Evolutionary conservation across 2,797 vertebrate genomes (phyloP), one percentile per base, ranked within the genome.

Genomic region (Enoplosus armatus): DNA sequence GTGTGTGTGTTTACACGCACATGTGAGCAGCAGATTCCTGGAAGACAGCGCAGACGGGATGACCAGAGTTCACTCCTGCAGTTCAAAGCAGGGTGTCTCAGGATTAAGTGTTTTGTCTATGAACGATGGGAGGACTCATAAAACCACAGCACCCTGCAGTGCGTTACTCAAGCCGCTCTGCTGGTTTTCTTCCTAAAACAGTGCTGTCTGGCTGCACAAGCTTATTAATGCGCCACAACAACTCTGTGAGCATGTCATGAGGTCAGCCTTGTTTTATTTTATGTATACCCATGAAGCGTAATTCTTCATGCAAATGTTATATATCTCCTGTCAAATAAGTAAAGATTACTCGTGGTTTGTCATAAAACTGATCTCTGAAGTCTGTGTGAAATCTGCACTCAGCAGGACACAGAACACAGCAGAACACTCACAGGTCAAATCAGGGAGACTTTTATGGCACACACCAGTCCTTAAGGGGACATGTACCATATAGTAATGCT

Each of bases 41-140:
- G 80, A 86, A 83, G 79, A 77, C 59, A 31, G 31, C 56, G 33
- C 79, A 81, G 85, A 86, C 82, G 67, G 55, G 62, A 85, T 65
- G 83, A 86, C 73, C 79, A 79, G 70, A 79, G 73, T 70, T 76
- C 67, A 81, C 69, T 58, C 72, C 55, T 64, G 58, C 54, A 75
- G 77, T 87, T 86, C 82, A 92, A 91, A 90, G 85, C 66, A 29
- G 55, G 63, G 70, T 81, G 82, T 90, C 71, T 84, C 69, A 56
- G 58, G 64, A 85, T 79, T 51, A 80, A 86, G 72, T 71, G 84
- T 84, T 90, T 88, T 78, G 81, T 89, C 67, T 81, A 10, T 56
- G 77, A 78, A 63, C 16, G 76, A 77, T 68, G 68, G 47, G 69
- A 74, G 39, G 63, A 77, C 81, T 89, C 77, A 77, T 92, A 84